phyloP scores from a whole-genome alignment of 2,888 invertebrate genomes.

The Plutella xylostella region DNA sequence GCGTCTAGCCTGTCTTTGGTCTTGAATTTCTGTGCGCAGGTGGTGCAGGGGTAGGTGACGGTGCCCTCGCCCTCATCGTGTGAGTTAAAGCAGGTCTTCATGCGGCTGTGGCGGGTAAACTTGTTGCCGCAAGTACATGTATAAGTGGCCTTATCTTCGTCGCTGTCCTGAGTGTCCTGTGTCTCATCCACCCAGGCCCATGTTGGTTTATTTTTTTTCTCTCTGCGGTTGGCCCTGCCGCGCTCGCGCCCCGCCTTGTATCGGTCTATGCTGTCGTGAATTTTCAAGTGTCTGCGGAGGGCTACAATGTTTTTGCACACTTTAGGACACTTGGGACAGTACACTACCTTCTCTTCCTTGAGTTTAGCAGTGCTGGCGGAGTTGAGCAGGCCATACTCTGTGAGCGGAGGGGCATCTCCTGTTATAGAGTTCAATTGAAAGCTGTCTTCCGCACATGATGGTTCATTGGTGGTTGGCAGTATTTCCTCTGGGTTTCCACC shows the following conservation, averaged over 20 bases:
- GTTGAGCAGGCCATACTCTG: slow-evolving; percentile 46
- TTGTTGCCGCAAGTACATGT: slow-evolving; percentile 50
- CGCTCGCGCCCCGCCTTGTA: slow-evolving; percentile 35
- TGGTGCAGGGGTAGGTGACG: slow-evolving; percentile 33
- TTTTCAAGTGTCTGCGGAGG: slow-evolving; percentile 35
- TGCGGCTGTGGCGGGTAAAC: slow-evolving; percentile 43
- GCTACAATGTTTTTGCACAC: slow-evolving; percentile 23
- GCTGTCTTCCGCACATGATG: slow-evolving; percentile 23
- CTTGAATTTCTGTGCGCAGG: slow-evolving; percentile 44
- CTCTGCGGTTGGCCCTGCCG: slow-evolving; percentile 27
- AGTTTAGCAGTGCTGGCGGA: slow-evolving; percentile 35
- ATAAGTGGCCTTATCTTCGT: slow-evolving; percentile 26
- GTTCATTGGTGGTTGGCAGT: slow-evolving; percentile 31
- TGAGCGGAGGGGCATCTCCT: slow-evolving; percentile 45
- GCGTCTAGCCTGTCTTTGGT: slow-evolving; percentile 39
- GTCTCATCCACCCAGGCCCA: too few relatives aligned
- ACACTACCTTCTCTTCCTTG: slow-evolving; percentile 14
- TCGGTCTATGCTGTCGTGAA: slow-evolving; percentile 44
- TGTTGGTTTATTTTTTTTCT: too few relatives aligned
- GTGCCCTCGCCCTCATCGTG: slow-evolving; percentile 36
- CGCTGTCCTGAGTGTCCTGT: slow-evolving; percentile 16
- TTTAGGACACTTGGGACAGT: slow-evolving; percentile 44
- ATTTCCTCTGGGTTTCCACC: slow-evolving; percentile 45
- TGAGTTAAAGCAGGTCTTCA: slow-evolving; percentile 52
- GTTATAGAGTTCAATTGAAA: slow-evolving; percentile 60